Base-by-base conservation (phyloP, 2,113 vertebrate genomes). In the Nanorana parkeri region DNA sequence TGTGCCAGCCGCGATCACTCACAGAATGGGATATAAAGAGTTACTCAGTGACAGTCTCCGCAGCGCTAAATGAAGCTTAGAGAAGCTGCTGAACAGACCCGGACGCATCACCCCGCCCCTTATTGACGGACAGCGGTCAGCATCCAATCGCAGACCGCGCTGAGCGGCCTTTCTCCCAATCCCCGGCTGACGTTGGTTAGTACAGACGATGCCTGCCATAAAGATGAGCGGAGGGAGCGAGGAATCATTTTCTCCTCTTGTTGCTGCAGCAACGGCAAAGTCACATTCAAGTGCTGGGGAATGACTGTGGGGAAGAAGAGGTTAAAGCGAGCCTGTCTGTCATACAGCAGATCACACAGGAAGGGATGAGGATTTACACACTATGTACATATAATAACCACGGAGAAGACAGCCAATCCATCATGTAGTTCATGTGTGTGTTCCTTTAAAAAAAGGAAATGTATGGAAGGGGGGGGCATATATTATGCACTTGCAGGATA, bases 261-360 rank as follows among this genome's bases (percentile, higher is more conserved):
- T 80, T 72, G 78, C 78, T 81, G 19, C 78, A 81, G 68, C 78
- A 81, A 81, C 68, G 21, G 41, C 55, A 63, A 72, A 72, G 78
- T 64, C 32, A 72, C 23, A 52, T 69, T 28, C 56, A 71, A 68
- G 29, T 58, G 28, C 41, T 68, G 20, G 21, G 64, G 17, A 21
- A 52, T 52, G n/a, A 26, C 29, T 66, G 17, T 77, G 75, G 17
- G 63, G 26, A n/a, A 3, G 41, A 29, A 24, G 29, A 15, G 75
- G 69, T 72, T 65, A 29, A 41, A 29, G 2, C 1, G 11, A 13
- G 63, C 1, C 58, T n/a, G 58, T n/a, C n/a, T n/a, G n/a, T 58
- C n/a, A 58, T 58, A 17, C 6, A 17, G 17, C n/a, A 58, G 20
- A 61, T 61, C 5, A n/a, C 58, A 21, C 20, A 61, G 21, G 58